A percentile compares a stretch with the other conserved stretches of the same genome.
Conservation (phyloP, 2,797 vertebrate genomes). For the Pygocentrus nattereri region DNA sequence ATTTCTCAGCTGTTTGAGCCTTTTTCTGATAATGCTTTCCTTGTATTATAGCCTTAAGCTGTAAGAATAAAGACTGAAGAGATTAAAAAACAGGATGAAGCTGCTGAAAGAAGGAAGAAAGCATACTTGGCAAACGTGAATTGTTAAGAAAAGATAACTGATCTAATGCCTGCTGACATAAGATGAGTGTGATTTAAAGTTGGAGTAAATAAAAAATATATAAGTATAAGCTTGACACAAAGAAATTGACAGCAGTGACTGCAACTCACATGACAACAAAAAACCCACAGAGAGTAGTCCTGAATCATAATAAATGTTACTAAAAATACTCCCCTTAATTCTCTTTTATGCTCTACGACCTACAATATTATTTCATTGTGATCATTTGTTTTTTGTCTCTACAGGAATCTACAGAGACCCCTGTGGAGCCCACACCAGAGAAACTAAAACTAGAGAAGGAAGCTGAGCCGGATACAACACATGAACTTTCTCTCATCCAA, state of each 20-base stretch:
- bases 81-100: not conserved
- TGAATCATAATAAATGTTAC: not conserved
- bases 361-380: not conserved
- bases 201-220: too few species aligned
- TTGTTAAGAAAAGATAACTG: not conserved
- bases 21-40: not conserved
- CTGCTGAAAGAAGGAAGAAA: not conserved
- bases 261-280: not conserved
- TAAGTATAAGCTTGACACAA: too few species aligned
- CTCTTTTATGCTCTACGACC: not conserved
- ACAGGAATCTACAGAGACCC: conserved; percentile 52
- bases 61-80: not conserved
- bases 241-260: not conserved
- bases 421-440: conserved; percentile 33
- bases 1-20: not conserved
- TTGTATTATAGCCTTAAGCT: not conserved
- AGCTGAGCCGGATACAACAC: not conserved
- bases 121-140: not conserved
- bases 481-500: conserved; percentile 75
- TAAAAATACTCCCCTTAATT: not conserved
- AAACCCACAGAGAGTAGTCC: not conserved
- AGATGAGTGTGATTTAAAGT: too few species aligned
- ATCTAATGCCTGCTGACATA: too few species aligned
- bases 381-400: conserved; percentile 19
- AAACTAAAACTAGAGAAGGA: conserved; percentile 58